These are phyloP conservation scores for Philotrypesis tridentata DNA, from an alignment of 1,140 invertebrate genomes.

Conservation along the genomic window DNA sequence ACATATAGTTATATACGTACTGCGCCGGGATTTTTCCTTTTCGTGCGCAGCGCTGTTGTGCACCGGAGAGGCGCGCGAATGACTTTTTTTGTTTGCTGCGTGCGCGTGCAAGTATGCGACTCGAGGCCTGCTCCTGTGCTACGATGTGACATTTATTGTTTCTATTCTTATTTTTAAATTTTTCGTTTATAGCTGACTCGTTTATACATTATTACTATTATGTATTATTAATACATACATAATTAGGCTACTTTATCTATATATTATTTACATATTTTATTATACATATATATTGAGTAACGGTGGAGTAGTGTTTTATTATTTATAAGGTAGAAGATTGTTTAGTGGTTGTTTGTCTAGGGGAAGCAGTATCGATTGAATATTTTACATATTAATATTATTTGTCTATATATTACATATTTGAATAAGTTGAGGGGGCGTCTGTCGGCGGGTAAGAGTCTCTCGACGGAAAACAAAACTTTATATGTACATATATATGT, in stretches of 20 bases:
- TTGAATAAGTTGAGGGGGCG: not conserved
- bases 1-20: too few species aligned
- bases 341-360: constrained; percentile 48
- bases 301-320: constrained; percentile 42
- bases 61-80: not conserved
- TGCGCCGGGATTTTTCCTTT: not conserved
- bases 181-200: not conserved
- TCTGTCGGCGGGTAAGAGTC: not conserved
- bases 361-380: constrained; percentile 32
- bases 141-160: not conserved
- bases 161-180: constrained; percentile 16
- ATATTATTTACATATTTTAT: not conserved
- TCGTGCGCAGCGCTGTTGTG: not conserved
- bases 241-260: constrained; percentile 28
- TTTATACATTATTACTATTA: not conserved
- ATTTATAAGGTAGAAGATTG: constrained; percentile 45
- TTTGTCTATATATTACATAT: not conserved
- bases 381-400: constrained; percentile 7
- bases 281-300: constrained; percentile 9
- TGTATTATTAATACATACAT: not conserved
- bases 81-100: not conserved
- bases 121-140: not conserved
- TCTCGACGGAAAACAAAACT: not conserved
- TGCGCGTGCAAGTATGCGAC: not conserved
- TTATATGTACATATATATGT: too few species aligned